These are phyloP conservation scores for Rapana venosa DNA, from an alignment of 2,888 invertebrate genomes.

Conservation along the genomic window DNA sequence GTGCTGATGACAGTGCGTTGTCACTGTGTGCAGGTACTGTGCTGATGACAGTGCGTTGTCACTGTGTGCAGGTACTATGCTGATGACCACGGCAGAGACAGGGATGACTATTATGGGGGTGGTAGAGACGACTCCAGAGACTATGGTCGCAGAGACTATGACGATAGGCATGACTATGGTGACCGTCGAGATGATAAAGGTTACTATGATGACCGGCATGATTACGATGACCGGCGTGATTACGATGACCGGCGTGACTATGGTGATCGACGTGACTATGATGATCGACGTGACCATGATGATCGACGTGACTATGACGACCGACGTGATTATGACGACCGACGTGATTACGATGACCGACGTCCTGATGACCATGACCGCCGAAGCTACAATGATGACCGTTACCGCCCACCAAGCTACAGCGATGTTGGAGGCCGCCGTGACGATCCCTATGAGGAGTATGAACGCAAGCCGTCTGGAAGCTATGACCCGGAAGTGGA, in stretches of 20 bases:
- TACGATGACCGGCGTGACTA: conserved; percentile 41
- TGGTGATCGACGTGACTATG: conserved; percentile 33
- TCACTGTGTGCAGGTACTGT: not conserved
- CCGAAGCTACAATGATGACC: conserved; percentile 40
- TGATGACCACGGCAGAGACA: conserved; percentile 21
- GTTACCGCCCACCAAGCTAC: conserved; percentile 29
- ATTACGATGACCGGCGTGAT: conserved; percentile 22
- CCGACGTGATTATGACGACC: conserved; percentile 43
- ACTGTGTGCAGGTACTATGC: not conserved
- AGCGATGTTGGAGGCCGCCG: conserved; percentile 24
- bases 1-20: not conserved
- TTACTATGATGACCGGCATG: conserved; percentile 25
- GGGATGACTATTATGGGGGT: conserved; percentile 24
- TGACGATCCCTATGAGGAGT: conserved; percentile 43
- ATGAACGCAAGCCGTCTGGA: conserved; percentile 45
- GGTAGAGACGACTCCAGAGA: conserved; percentile 22
- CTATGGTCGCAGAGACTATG: conserved; percentile 36
- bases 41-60: not conserved
- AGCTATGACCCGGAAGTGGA: conserved; percentile 50
- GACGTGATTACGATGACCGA: conserved; percentile 43
- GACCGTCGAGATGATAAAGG: conserved; percentile 49
- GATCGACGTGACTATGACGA: conserved; percentile 45
- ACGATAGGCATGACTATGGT: conserved; percentile 40
- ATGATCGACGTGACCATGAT: conserved; percentile 37
- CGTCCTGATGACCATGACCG: conserved; percentile 22